These are phyloP conservation scores for Hypocryptadius cinnamomeus DNA, from an alignment of 2,113 vertebrate species.

Conservation along the genomic window DNA sequence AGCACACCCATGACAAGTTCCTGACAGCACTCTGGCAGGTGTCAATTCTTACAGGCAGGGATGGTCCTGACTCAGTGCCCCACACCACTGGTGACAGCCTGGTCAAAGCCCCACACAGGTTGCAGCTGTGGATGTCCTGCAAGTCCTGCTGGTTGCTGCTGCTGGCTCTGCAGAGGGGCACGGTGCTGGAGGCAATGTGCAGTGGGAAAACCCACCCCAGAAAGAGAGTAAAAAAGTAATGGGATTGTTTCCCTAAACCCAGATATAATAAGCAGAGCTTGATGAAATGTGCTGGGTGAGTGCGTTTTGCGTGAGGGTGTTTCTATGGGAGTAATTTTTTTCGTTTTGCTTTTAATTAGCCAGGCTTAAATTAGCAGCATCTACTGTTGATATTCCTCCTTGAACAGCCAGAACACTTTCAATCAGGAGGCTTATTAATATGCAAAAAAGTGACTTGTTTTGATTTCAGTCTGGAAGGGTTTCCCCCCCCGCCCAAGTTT, in stretches of 20 bases:
- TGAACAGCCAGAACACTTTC: constrained; percentile 56
- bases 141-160: neutral
- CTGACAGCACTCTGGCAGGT: neutral
- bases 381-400: constrained; percentile 64
- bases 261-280: neutral
- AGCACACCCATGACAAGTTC: neutral
- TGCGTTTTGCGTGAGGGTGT: neutral
- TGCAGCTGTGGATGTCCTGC: neutral
- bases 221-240: neutral
- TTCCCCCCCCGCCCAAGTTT: neutral
- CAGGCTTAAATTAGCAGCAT: constrained; percentile 69
- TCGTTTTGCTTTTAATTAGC: constrained; percentile 57
- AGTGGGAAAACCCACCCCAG: neutral
- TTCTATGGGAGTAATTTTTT: constrained; percentile 39
- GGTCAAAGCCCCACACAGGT: neutral
- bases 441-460: constrained; percentile 68
- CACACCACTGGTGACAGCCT: fast-evolving
- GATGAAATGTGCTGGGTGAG: neutral
- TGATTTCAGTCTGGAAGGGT: constrained; percentile 57
- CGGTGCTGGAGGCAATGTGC: fast-evolving
- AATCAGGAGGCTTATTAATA: constrained; percentile 69
- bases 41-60: neutral
- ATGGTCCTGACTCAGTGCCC: neutral
- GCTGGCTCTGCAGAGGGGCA: neutral
- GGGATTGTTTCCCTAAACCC: neutral